A percentile compares a stretch with the other conserved stretches of the same genome.
These are phyloP conservation scores for Saguinus oedipus DNA, from an alignment of 2,797 vertebrate species.

Conservation along the genomic window DNA sequence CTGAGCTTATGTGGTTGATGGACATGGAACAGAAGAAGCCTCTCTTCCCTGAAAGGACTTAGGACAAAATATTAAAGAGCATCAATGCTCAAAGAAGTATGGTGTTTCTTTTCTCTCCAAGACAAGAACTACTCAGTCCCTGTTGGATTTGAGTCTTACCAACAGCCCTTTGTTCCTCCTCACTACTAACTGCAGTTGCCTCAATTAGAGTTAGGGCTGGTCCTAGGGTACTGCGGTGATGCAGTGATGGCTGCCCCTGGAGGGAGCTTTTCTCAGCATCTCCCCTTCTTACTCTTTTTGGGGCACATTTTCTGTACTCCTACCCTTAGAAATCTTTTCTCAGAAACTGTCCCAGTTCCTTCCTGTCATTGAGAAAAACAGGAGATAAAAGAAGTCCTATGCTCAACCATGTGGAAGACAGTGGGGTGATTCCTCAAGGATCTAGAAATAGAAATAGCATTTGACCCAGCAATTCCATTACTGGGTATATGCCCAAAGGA, in stretches of 20 bases:
- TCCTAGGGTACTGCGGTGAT: too few species aligned
- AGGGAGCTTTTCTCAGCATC: not conserved
- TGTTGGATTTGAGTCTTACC: not conserved
- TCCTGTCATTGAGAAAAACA: not conserved
- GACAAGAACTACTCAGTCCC: not conserved
- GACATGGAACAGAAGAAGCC: conserved; percentile 17
- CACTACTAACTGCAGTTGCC: not conserved
- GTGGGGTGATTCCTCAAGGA: too few species aligned
- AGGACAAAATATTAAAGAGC: not conserved
- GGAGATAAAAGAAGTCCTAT: not conserved
- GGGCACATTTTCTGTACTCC: not conserved
- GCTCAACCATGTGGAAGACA: too few species aligned
- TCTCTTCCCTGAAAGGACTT: not conserved
- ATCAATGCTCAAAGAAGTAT: not conserved
- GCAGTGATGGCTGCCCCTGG: not conserved
- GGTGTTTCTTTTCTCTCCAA: not conserved
- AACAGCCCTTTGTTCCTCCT: not conserved
- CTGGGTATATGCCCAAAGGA: too few species aligned
- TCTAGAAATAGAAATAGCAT: too few species aligned
- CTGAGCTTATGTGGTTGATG: not conserved
- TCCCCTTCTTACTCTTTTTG: not conserved
- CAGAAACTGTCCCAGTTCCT: not conserved
- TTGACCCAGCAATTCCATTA: too few species aligned
- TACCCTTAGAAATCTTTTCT: not conserved
- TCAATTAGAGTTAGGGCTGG: not conserved